These are phyloP conservation scores for Cyphomyrus discorhynchus DNA, from an alignment of 2,113 vertebrate species.

Conservation along the genomic window DNA sequence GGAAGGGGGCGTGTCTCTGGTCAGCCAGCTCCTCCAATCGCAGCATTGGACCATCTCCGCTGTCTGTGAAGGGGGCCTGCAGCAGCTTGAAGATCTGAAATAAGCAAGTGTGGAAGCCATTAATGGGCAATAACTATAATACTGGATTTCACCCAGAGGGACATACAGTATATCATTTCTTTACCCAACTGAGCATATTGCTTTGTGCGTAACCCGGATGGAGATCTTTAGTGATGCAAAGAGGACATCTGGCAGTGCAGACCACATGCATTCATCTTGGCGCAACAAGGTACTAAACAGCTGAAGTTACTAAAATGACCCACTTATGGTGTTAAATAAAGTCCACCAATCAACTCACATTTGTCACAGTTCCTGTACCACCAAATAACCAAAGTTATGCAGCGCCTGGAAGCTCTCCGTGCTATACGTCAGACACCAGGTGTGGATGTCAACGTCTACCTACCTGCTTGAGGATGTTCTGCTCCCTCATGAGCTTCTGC, in stretches of 20 bases:
- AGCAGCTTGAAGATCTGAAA: slow-evolving; percentile 92
- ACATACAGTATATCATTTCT: background rate
- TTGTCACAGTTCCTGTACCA: background rate
- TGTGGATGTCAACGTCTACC: background rate
- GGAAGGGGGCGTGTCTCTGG: slow-evolving; percentile 90
- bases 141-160: background rate
- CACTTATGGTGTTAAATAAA: background rate
- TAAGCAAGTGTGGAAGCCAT: background rate
- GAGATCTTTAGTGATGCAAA: background rate
- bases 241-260: background rate
- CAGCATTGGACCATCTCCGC: slow-evolving; percentile 91
- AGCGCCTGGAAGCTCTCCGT: background rate
- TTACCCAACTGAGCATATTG: background rate
- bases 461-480: slow-evolving; percentile 98
- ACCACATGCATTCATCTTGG: background rate
- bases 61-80: slow-evolving; percentile 92
- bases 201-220: background rate
- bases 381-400: background rate
- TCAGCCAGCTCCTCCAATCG: slow-evolving; percentile 90
- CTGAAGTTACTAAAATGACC: background rate
- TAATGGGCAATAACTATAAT: background rate
- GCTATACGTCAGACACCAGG: background rate
- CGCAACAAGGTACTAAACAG: background rate
- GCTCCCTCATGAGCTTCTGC: slow-evolving; percentile 96
- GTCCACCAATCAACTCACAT: background rate